These are phyloP conservation scores for Rousettus leschenaultii DNA, from an alignment of 2,113 vertebrate genomes.

Conservation along the genomic window DNA sequence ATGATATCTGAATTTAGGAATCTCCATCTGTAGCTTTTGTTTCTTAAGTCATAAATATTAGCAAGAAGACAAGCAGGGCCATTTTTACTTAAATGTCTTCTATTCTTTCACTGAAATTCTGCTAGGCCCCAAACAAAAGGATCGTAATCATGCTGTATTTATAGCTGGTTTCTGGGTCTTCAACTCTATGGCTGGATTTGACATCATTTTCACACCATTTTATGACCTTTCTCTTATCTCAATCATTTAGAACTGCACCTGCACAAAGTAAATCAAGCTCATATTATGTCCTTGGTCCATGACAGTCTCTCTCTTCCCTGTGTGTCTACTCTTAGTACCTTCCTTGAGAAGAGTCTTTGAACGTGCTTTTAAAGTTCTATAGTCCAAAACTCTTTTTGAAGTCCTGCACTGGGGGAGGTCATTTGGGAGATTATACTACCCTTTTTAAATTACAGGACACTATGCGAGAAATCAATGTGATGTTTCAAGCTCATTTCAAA, in stretches of 20 bases:
- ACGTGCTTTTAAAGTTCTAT: neutral
- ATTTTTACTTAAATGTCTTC: neutral
- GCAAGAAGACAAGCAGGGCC: neutral
- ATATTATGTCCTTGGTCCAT: neutral
- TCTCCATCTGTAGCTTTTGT: neutral
- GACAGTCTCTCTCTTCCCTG: neutral
- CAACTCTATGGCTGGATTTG: neutral
- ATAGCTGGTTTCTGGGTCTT: neutral
- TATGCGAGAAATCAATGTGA: neutral
- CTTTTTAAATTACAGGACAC: neutral
- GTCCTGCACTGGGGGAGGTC: neutral
- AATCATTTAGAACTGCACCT: neutral
- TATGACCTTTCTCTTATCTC: neutral
- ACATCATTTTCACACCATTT: neutral
- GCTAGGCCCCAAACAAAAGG: neutral
- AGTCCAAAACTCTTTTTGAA: neutral
- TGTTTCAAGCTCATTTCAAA: neutral
- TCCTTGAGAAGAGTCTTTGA: neutral
- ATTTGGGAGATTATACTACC: neutral
- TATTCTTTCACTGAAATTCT: neutral
- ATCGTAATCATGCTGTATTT: neutral
- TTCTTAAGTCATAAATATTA: neutral
- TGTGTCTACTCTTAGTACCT: neutral
- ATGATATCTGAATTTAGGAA: neutral
- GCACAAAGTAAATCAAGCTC: neutral